Evolutionary conservation across 1,140 invertebrate species (phyloP), one percentile per base, ranked within the genome.

Genomic region (Sitodiplosis mosellana): DNA sequence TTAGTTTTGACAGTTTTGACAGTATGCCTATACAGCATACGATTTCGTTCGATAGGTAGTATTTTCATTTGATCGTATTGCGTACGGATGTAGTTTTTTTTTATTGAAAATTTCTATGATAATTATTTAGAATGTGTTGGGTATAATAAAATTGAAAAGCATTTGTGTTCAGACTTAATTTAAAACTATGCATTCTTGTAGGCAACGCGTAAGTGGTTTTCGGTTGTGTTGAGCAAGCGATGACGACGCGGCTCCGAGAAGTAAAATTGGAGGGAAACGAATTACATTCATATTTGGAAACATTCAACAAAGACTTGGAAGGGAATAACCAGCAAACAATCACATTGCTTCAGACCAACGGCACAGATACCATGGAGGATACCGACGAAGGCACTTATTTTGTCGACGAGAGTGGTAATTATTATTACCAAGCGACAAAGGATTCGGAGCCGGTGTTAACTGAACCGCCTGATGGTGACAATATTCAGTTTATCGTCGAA

Each of bases 261-360:
- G 18, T 43, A 18, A 43, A 43, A 21, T 18, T 43, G 41, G 41
- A 43, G 18, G 41, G 41, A 1, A 54, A 55, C 27, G 49, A 66
- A 52, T n/a, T 52, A 52, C 83, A 88, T 55, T 81, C 81, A 47
- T 88, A 88, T 56, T 65, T 89, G 38, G 82, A 80, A 47, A 82
- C 81, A 3, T 87, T 88, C 58, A 84, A 89, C 56, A 87, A 87
- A 57, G 84, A 88, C 64, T 87, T 88, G 45, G 76, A 78, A 51
- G 73, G 73, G 38, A 50, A 52, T 51, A 49, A 50, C 4, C 22
- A 21, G 1, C 6, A 19, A 2, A 22, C 17, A 12, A 38, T 22
- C 44, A 21, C 36, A 21, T 42, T 40, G 17, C 20, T 27, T 12
- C 7, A 33, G 7, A 12, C 41, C 6, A 22, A 33, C 14, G n/a